Conservation (phyloP, 2,888 invertebrate genomes). For the Athripsodes cinereus region DNA sequence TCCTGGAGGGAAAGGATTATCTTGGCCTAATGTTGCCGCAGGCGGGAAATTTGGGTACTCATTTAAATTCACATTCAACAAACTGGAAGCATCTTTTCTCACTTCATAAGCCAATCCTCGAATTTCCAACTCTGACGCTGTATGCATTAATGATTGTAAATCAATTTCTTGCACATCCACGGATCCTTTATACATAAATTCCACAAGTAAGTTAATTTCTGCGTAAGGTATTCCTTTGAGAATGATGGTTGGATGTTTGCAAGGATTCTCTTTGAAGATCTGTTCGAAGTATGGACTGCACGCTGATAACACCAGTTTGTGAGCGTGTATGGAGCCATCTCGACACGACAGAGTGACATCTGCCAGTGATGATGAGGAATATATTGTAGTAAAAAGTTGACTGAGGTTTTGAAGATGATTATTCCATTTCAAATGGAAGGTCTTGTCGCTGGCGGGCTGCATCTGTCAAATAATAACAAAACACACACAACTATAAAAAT, state of each 20-base stretch:
- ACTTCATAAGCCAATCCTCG: conserved; percentile 58
- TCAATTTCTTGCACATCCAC: conserved; percentile 61
- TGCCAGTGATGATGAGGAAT: conserved; percentile 62
- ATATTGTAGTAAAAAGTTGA: conserved; percentile 61
- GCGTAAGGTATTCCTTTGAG: conserved; percentile 60
- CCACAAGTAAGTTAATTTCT: conserved; percentile 61
- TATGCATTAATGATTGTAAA: conserved; percentile 57
- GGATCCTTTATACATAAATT: conserved; percentile 67
- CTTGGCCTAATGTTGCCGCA: conserved; percentile 24
- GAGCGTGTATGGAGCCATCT: conserved; percentile 64
- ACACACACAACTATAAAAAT: conserved; percentile 2
- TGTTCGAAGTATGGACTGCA: conserved; percentile 73
- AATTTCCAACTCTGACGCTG: conserved; percentile 63
- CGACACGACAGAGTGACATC: conserved; percentile 68
- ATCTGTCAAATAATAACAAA: conserved; percentile 37
- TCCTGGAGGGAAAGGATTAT: conserved; percentile 25
- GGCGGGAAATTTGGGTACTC: conserved; percentile 42
- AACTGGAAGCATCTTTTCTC: conserved; percentile 51
- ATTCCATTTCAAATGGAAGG: conserved; percentile 66
- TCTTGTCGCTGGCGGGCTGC: conserved; percentile 56
- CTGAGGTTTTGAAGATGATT: conserved; percentile 67
- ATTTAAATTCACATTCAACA: conserved; percentile 47
- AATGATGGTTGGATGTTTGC: conserved; percentile 67
- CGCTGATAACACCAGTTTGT: conserved; percentile 67
- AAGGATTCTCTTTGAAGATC: conserved; percentile 68